These are phyloP conservation scores for Mobula birostris DNA, from an alignment of 2,113 vertebrate species.

Conservation along the genomic window DNA sequence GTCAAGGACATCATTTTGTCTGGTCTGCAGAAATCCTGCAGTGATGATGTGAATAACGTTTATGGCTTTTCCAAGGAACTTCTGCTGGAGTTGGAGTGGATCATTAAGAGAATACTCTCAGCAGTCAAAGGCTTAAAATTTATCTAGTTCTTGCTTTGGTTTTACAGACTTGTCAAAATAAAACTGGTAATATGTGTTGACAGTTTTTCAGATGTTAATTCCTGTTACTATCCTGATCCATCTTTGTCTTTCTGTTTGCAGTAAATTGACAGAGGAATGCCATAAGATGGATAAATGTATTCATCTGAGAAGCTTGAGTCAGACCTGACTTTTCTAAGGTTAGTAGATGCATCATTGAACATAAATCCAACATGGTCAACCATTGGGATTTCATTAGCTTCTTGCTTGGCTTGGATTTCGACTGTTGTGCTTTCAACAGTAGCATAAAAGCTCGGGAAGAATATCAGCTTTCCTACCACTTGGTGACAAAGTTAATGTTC, in stretches of 20 bases:
- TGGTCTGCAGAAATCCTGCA: neutral
- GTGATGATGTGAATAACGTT: neutral
- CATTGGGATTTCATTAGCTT: neutral
- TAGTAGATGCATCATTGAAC: slow-evolving; percentile 5
- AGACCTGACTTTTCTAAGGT: neutral
- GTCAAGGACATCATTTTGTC: neutral
- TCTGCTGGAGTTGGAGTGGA: neutral
- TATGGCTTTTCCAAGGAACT: neutral
- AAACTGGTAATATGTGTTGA: neutral
- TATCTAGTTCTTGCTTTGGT: neutral
- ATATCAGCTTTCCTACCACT: neutral
- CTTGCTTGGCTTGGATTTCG: neutral
- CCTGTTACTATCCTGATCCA: neutral
- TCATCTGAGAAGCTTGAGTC: neutral
- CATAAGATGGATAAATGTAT: neutral
- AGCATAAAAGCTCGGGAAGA: neutral
- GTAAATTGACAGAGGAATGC: neutral
- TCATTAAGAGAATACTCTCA: neutral
- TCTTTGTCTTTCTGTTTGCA: neutral
- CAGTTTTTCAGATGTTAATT: neutral
- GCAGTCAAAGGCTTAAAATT: neutral
- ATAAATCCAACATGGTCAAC: neutral
- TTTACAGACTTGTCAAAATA: neutral
- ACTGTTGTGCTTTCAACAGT: neutral
- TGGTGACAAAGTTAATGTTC: neutral